Base-by-base conservation (phyloP, 2,888 invertebrate species). In the Erebia palarica region DNA sequence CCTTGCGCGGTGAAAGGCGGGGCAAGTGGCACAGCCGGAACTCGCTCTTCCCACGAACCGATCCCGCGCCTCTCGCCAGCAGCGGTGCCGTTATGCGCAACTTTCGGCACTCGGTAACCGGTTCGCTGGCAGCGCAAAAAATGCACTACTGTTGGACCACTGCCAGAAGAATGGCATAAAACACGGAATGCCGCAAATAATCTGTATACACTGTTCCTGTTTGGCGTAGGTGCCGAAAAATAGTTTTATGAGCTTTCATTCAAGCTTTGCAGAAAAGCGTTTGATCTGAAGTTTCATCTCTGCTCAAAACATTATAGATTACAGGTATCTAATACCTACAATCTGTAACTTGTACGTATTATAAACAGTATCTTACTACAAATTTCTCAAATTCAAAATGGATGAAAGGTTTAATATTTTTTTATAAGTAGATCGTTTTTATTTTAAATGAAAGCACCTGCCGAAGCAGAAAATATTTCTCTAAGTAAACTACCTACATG, bases 1-100 rank as follows among this genome's bases (percentile, higher is more conserved):
- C 92, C 92, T 93, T 91, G 84, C 81, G 82, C 86, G 91, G 92
- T 92, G 92, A 92, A 93, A 92, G 92, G 92, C 88, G 87, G 83
- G 86, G 82, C 89, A 91, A 91, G 89, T 92, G 85, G 91, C 86
- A 86, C 91, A 91, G 88, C 91, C 92, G 92, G 92, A 92, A 88
- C 91, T 91, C 81, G 83, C 86, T 86, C 91, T 90, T 92, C 92
- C 91, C 91, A 91, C 92, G 89, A 84, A 80, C 79, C 78, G 81
- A 82, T 82, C 86, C 84, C 84, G 84, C 84, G 86, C 85, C 85
- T 83, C 87, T 84, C 84, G 82, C 86, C 84, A 75, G 78, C 76
- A 76, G 77, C 76, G 76, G 71, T 79, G 81, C 84, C 84, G 84
- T 85, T 84, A 83, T 80, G 79, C 82, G 82, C 86, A 82, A 84